Base-by-base conservation (phyloP, 92 coral and sea anemone genomes). In the Phymanthus crucifer region DNA sequence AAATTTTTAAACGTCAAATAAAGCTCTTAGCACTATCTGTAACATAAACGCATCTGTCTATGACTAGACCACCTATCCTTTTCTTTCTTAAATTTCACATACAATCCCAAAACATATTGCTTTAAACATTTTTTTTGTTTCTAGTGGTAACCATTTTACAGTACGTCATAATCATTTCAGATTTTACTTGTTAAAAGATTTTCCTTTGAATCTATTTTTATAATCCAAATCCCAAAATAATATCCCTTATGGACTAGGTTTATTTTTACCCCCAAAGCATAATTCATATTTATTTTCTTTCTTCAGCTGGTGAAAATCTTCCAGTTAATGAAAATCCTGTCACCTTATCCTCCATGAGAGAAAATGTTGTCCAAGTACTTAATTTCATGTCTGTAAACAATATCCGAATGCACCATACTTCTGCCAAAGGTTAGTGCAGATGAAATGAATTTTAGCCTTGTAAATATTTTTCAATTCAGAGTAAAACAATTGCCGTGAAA, bases 281-380 rank as follows among this genome's bases (percentile, higher is more conserved):
- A 72, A 40, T 72, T 40, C 54, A n/a, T 37, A 32, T 54, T 74
- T 34, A 64, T 3, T 40, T 9, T 57, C 36, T 58, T 36, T 4
- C 45, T 23, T 5, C 81, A 96, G 99, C 99, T 87, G 99, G 99
- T 43, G 99, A 96, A 82, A 81, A 83, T 32, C 78, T 96, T 71
- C 84, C 82, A 58, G 77, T 89, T 66, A 84, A 96, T 89, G 89
- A 85, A 56, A 83, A 85, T 12, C 96, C 99, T 32, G 75, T 90
- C 19, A 81, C 91, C 11, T 73, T 90, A 34, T 76, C 84, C 32
- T 74, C 86, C 11, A 96, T 93, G 93, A 96, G 93, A 67, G 99
- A 93, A 65, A 96, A 96, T 88, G 96, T 96, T 23, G 99, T 93
- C 34, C 96, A 90, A 79, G 94, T 96, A 31, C 88, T 96, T 16